Base-by-base conservation (phyloP, 64 coral and sea anemone genomes). In the Platygyra sinensis region DNA sequence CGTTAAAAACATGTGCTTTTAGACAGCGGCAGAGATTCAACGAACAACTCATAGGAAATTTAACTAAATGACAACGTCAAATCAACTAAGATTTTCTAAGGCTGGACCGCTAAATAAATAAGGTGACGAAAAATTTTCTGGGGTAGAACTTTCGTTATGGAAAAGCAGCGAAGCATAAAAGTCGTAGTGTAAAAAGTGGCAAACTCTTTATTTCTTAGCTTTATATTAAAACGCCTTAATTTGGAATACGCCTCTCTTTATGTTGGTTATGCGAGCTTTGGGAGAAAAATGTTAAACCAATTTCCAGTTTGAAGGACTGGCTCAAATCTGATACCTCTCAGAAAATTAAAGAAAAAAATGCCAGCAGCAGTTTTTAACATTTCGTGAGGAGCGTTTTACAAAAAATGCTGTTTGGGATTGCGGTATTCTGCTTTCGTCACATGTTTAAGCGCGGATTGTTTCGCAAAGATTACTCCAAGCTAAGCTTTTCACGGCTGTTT, bases 41-140 rank as follows among this genome's bases (percentile, higher is more conserved):
- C 62, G 9, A 71, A 84, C 80, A 84, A 85, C 62, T 85, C 81
- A 22, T 60, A 49, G n/a, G 62, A 85, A 85, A 85, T 71, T 85
- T 42, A 62, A 85, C 62, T 8, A 64, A 39, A 69, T 85, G 81
- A 51, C 81, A 85, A 16, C 19, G 6, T 16, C 81, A 69, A 50
- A 32, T 85, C 5, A 10, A 46, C 42, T 46, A 69, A 69, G 25
- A n/a, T 69, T 69, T 63, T 67, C 25, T 50, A 50, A 27, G 36
- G 33, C 42, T 85, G 10, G 19, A 67, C 62, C 62, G 60, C 63
- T 82, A 82, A 82, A 82, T 63, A 63, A 82, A 82, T 39, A 82
- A 8, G 33, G 29, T 39, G 57, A 33, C 0, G 10, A 60, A 64
- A 42, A 24, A n/a, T 67, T n/a, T 69, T 85, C 10, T 22, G 62